Percentiles rank a stretch among this genome's conserved stretches.
phyloP scores from a whole-genome alignment of 2,888 invertebrate species.

The Phragmatobia fuliginosa region DNA sequence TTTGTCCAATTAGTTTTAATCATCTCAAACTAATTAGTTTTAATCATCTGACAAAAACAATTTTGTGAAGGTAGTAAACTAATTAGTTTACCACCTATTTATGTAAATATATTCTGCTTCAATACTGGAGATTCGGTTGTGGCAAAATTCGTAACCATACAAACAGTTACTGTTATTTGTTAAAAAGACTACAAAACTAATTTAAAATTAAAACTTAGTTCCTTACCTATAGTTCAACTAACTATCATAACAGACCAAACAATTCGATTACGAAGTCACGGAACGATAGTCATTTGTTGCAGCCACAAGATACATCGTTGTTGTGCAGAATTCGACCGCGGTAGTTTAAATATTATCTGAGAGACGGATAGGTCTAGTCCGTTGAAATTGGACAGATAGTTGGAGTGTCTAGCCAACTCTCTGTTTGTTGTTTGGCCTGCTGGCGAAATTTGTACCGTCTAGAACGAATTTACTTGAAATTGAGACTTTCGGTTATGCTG shows the following conservation, averaged over 20 bases:
- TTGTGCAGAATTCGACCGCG: conserved; percentile 49
- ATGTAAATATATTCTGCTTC: too few species aligned
- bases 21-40: too few species aligned
- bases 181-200: too few species aligned
- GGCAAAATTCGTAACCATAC: too few species aligned
- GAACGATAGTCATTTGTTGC: conserved; percentile 25
- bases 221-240: conserved; percentile 26
- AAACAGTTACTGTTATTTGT: too few species aligned
- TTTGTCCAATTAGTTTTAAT: too few species aligned
- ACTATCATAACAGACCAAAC: conserved; percentile 37
- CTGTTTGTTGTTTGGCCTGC: conserved; percentile 59
- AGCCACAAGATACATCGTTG: conserved; percentile 43
- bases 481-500: conserved; percentile 26
- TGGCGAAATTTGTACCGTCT: conserved; percentile 48
- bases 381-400: conserved; percentile 39
- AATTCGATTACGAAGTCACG: conserved; percentile 40
- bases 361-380: conserved; percentile 41
- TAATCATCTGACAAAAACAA: too few species aligned
- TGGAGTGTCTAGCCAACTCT: conserved; percentile 45
- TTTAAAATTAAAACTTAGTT: conserved; percentile 11
- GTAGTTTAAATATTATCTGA: conserved; percentile 57
- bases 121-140: too few species aligned
- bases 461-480: conserved; percentile 51
- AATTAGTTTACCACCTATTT: too few species aligned
- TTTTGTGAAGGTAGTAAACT: too few species aligned